Percentiles rank a stretch among this genome's conserved stretches.
Conservation (phyloP, 2,797 vertebrate species). For the Enteromius fasciolatus region DNA sequence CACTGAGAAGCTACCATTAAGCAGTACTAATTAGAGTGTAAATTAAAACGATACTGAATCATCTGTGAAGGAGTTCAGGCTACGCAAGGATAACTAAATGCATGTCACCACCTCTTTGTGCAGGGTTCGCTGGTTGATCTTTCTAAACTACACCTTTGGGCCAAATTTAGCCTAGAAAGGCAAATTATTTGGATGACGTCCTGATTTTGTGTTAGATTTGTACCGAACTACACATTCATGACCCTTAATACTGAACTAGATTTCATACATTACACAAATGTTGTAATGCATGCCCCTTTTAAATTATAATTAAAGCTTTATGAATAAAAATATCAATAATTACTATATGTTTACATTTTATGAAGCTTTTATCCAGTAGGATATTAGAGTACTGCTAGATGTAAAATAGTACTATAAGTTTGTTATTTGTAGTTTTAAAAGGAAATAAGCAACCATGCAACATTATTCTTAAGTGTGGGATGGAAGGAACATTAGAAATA, state of each 20-base stretch:
- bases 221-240: background rate
- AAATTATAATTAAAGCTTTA: background rate
- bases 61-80: background rate
- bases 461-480: background rate
- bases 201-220: background rate
- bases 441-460: background rate
- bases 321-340: background rate
- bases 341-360: background rate
- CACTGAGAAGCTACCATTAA: background rate
- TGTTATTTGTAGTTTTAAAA: background rate
- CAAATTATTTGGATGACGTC: background rate
- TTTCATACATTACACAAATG: background rate
- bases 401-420: background rate
- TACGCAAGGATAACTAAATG: background rate
- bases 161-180: constrained; percentile 1
- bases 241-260: background rate
- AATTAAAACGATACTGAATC: constrained; percentile 14
- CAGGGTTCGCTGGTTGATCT: background rate
- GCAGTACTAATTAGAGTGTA: background rate
- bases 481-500: background rate
- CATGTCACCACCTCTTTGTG: background rate
- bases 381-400: background rate
- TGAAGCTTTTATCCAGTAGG: background rate
- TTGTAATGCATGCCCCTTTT: background rate
- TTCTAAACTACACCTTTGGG: background rate